Evolutionary conservation across 2,797 vertebrate genomes (phyloP).

Genomic region (Notoglanidium macrostoma): DNA sequence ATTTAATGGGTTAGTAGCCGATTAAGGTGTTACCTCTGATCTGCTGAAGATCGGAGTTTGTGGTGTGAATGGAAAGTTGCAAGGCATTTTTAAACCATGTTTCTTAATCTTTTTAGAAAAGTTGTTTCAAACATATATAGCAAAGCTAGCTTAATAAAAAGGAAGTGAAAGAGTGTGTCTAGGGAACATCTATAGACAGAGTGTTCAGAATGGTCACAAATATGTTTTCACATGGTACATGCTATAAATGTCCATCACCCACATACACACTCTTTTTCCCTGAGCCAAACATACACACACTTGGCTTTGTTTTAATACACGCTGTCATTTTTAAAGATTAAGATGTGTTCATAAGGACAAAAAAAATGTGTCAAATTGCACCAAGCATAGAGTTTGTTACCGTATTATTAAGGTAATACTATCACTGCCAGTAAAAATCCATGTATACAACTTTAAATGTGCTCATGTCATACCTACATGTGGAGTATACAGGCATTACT

Average conservation of each 20-base stretch:
- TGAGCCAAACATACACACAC: background rate
- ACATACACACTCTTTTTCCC: background rate
- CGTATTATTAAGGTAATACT: conserved; percentile 35
- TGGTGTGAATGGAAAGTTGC: conserved; percentile 4
- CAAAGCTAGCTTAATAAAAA: background rate
- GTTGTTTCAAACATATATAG: background rate
- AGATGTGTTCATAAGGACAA: background rate
- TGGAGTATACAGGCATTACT: conserved; percentile 7
- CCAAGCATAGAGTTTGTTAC: too few species aligned
- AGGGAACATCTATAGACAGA: background rate
- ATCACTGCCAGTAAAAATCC: conserved; percentile 35
- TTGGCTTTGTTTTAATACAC: background rate
- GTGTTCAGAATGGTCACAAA: background rate
- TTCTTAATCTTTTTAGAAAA: background rate
- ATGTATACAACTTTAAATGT: conserved; percentile 24
- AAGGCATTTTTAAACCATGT: background rate
- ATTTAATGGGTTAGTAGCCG: conserved; percentile 34
- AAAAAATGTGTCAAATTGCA: background rate
- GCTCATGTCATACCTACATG: conserved; percentile 42
- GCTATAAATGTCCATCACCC: conserved; percentile 1
- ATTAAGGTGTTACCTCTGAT: conserved; percentile 33
- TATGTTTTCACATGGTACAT: background rate
- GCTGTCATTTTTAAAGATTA: background rate
- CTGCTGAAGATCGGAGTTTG: conserved; percentile 7
- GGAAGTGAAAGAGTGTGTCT: background rate